Conservation (phyloP, 2,888 invertebrate species). For the Drosophila eohydei region DNA sequence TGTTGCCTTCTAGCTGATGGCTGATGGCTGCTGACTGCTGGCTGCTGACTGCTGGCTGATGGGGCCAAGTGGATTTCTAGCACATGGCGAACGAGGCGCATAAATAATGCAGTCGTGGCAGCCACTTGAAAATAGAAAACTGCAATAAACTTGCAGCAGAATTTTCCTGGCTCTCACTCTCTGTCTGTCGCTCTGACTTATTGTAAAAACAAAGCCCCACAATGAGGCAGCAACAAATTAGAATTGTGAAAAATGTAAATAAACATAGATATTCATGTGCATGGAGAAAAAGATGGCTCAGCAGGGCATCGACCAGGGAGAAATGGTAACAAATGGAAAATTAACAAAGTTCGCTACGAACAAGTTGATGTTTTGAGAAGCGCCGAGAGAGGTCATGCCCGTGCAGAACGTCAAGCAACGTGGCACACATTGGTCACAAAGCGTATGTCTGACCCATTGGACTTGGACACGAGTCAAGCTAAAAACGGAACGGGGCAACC, state of each 20-base stretch:
- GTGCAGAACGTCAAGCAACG: slow-evolving; percentile 30
- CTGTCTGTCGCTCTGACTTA: not conserved
- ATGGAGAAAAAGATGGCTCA: slow-evolving; percentile 40
- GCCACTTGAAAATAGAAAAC: slow-evolving; percentile 68
- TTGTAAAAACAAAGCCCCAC: slow-evolving; percentile 20
- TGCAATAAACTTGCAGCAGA: slow-evolving; percentile 64
- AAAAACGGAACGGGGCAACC: slow-evolving; percentile 26
- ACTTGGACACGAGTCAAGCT: slow-evolving; percentile 48
- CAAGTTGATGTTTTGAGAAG: slow-evolving; percentile 21
- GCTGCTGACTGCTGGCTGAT: slow-evolving; percentile 20
- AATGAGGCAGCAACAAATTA: slow-evolving; percentile 54
- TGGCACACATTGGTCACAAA: slow-evolving; percentile 29
- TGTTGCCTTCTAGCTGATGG: slow-evolving; percentile 36
- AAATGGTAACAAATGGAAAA: slow-evolving; percentile 23
- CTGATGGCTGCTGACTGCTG: slow-evolving; percentile 19
- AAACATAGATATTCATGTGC: slow-evolving; percentile 40
- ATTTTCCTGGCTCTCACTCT: slow-evolving; percentile 7
- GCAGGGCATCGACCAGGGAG: slow-evolving; percentile 30
- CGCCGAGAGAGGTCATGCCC: slow-evolving; percentile 47
- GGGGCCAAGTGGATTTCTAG: slow-evolving; percentile 70
- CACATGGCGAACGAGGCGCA: slow-evolving; percentile 70
- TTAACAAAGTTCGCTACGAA: slow-evolving; percentile 8
- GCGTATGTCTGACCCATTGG: slow-evolving; percentile 32
- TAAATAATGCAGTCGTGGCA: slow-evolving; percentile 69
- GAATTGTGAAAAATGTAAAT: slow-evolving; percentile 57